Percentiles rank a stretch among this genome's conserved stretches.
These are phyloP conservation scores for Aythya baeri DNA, from an alignment of 2,113 vertebrate genomes.

Conservation along the genomic window DNA sequence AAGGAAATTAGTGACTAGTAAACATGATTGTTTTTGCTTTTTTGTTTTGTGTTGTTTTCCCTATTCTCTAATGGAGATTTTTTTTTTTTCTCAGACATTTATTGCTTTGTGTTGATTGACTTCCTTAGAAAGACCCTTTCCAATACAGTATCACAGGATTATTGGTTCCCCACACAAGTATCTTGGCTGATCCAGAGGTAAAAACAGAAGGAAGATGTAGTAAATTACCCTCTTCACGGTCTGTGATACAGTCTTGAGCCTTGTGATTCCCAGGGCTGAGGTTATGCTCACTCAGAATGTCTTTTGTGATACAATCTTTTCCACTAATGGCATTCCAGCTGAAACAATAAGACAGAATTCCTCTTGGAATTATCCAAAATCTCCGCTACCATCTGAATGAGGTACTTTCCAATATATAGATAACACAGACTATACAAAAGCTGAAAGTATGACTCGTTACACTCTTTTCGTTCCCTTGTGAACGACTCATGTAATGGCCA, in stretches of 20 bases:
- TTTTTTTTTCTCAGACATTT: not conserved
- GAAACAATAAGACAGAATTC: not conserved
- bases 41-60: accelerated
- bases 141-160: not conserved
- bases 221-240: not conserved
- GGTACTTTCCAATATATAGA: not conserved
- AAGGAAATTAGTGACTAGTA: not conserved
- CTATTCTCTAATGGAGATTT: not conserved
- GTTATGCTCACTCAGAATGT: not conserved
- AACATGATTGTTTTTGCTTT: not conserved
- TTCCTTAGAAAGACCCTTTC: not conserved
- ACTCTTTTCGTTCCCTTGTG: not conserved
- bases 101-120: not conserved
- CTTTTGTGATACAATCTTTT: not conserved
- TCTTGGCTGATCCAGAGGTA: not conserved
- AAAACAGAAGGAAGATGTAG: not conserved
- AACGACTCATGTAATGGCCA: not conserved
- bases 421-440: not conserved
- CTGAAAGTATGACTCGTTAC: not conserved
- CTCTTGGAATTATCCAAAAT: not conserved
- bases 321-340: not conserved
- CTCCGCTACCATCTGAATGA: not conserved
- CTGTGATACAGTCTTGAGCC: not conserved
- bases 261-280: not conserved
- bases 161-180: not conserved